These are phyloP conservation scores for Tipula helvola DNA, from an alignment of 2,888 invertebrate genomes.

Conservation along the genomic window DNA sequence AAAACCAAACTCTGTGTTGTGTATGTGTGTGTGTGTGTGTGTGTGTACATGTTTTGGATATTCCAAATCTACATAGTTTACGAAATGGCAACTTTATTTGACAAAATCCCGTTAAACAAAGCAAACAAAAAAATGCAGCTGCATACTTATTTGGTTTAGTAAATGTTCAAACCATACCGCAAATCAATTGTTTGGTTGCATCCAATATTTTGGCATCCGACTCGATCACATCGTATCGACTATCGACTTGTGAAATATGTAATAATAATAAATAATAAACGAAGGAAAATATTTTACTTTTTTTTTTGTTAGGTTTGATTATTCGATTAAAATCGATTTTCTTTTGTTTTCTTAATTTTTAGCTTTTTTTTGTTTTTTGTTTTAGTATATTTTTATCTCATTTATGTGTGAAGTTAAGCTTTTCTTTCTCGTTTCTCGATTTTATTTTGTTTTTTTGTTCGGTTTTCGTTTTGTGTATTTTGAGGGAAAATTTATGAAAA, in stretches of 20 bases:
- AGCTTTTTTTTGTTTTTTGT: not conserved
- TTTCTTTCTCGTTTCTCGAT: not conserved
- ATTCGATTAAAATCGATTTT: constrained; percentile 4
- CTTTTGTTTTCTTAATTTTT: not conserved
- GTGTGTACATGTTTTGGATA: not conserved
- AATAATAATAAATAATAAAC: not conserved
- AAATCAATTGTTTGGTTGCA: not conserved
- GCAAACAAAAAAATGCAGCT: not conserved
- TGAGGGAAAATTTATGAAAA: not conserved
- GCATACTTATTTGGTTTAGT: not conserved
- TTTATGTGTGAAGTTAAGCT: not conserved
- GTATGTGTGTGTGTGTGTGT: not conserved
- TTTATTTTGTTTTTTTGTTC: not conserved
- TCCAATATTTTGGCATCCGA: not conserved
- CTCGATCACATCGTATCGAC: not conserved
- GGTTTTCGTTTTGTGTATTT: not conserved
- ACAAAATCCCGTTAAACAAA: not conserved
- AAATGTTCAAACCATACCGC: not conserved
- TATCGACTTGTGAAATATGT: not conserved
- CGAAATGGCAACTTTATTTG: not conserved
- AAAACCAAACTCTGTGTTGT: not conserved
- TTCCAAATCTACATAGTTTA: not conserved
- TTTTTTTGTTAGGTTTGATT: not conserved
- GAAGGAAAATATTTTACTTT: not conserved
- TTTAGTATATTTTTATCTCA: not conserved